phyloP scores from a whole-genome alignment of 2,888 invertebrate species.

The Synanthedon vespiformis region DNA sequence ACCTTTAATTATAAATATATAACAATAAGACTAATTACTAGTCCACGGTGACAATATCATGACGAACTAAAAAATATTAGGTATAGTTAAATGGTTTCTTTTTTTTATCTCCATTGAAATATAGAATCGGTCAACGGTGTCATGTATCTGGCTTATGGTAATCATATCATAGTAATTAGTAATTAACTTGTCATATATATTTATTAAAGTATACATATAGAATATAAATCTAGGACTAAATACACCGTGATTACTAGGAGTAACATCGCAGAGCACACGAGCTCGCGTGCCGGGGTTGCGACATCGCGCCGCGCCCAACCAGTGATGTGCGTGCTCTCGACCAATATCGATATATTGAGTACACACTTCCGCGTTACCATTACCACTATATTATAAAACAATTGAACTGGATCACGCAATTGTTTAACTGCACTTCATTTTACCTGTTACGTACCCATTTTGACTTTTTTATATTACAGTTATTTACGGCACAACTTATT shows the following conservation, averaged over 20 bases:
- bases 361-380: not conserved
- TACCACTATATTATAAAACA: not conserved
- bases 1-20: too few species aligned
- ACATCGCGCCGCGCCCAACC: slow-evolving; percentile 43
- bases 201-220: slow-evolving; percentile 7
- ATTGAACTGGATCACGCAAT: not conserved
- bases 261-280: slow-evolving; percentile 29
- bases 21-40: too few species aligned
- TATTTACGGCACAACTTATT: too few species aligned
- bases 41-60: too few species aligned
- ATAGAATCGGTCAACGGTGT: too few species aligned
- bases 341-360: slow-evolving; percentile 34
- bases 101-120: too few species aligned
- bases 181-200: not conserved
- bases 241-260: slow-evolving; percentile 25
- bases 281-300: slow-evolving; percentile 55
- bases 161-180: not conserved
- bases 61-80: too few species aligned
- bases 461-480: too few species aligned
- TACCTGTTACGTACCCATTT: too few species aligned
- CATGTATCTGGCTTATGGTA: too few species aligned
- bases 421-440: not conserved
- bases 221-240: slow-evolving; percentile 5
- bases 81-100: too few species aligned
- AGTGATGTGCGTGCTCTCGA: slow-evolving; percentile 46